Evolutionary conservation across 2,113 vertebrate genomes (phyloP), one percentile per base, ranked within the genome.

Genomic region (Passer montanus): DNA sequence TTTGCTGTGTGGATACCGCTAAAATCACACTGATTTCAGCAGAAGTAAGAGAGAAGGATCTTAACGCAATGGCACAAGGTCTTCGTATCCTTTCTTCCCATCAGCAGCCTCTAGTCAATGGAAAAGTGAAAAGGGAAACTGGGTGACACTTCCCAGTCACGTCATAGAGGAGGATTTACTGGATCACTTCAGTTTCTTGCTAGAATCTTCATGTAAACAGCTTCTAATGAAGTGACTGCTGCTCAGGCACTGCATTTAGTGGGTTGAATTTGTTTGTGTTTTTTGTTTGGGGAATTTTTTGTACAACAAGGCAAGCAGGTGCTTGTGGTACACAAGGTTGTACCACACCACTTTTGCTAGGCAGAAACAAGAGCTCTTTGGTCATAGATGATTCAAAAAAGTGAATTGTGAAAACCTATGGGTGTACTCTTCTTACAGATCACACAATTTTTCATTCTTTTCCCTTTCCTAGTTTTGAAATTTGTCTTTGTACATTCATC

Each of bases 231-330:
- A 49, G 22, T 15, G 39, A 19, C 35, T 75, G n/a, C 35, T 59
- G 27, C 49, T 53, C 0, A 1, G 3, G 21, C 24, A 64, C 9
- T 5, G 2, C 1, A 12, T 50, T 82, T 35, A 1, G 1, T 31
- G 22, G 5, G 12, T 53, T 77, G 15, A 55, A 31, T 52, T 76
- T 33, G 12, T 53, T 69, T 20, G 18, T 39, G 7, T 2, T 22
- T 60, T 33, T 17, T 39, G 12, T 13, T 39, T 53, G 24, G 5
- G 49, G 11, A 3, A 52, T 13, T 16, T 55, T 55, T 74, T 24
- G 13, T 27, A 11, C 11, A 20, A 24, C 0, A 2, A 50, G 21
- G 7, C 18, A 85, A 47, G 8, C 6, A 22, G 26, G 4, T 53
- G 22, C 10, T 53, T 13, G 39, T 41, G 39, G 39, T 41, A 24